These are phyloP conservation scores for Catostomus latipinnis DNA, from an alignment of 2,797 vertebrate species.

Conservation along the genomic window DNA sequence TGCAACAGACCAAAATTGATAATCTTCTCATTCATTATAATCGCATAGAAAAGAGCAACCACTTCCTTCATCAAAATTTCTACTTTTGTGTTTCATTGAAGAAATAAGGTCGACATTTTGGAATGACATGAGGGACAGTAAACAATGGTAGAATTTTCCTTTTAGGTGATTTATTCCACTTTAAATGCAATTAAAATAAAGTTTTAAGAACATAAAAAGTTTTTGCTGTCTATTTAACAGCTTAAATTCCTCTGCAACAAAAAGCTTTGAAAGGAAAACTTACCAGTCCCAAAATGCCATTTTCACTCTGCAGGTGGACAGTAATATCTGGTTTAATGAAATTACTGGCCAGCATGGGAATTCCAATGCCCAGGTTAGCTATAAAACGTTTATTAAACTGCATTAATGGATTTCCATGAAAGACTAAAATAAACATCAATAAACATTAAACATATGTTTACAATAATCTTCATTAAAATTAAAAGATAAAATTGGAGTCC, in stretches of 20 bases:
- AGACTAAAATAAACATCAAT: not conserved
- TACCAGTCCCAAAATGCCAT: slow-evolving; percentile 97
- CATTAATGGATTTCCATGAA: not conserved
- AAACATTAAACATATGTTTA: not conserved
- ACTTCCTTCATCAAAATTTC: too few species aligned
- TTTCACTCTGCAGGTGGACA: slow-evolving; percentile 97
- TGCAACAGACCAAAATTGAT: too few species aligned
- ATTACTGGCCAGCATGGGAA: slow-evolving; percentile 97
- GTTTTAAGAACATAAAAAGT: not conserved
- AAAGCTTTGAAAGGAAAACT: slow-evolving; percentile 59
- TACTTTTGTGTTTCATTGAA: too few species aligned
- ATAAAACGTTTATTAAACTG: slow-evolving; percentile 35
- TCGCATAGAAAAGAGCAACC: too few species aligned
- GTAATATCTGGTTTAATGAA: slow-evolving; percentile 94
- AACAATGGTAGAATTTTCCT: too few species aligned
- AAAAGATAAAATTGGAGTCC: slow-evolving; percentile 8
- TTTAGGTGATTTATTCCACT: too few species aligned
- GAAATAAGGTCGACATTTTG: too few species aligned
- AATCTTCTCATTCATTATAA: too few species aligned
- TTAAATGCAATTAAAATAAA: too few species aligned
- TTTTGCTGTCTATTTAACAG: not conserved
- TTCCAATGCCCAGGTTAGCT: slow-evolving; percentile 98
- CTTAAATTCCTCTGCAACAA: not conserved
- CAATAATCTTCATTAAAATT: not conserved
- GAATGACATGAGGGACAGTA: too few species aligned